Evolutionary conservation across 1,140 invertebrate genomes (phyloP).

Genomic region (Teleopsis dalmanni): DNA sequence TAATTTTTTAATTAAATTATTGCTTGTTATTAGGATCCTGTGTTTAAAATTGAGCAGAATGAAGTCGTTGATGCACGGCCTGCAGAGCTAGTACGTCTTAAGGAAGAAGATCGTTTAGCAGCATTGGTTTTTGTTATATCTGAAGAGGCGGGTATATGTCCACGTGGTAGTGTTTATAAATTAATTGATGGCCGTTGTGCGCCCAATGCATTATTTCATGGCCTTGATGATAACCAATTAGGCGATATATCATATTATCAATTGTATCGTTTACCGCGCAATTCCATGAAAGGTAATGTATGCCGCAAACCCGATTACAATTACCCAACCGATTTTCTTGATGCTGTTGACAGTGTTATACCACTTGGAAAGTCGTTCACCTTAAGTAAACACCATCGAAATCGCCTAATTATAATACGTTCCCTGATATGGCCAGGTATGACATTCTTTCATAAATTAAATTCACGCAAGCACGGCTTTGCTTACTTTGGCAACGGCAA

Average conservation of each 20-base stretch:
- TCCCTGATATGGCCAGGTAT: slow-evolving; percentile 69
- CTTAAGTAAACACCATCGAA: slow-evolving; percentile 50
- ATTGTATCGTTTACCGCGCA: slow-evolving; percentile 56
- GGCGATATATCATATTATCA: slow-evolving; percentile 58
- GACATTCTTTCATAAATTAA: slow-evolving; percentile 61
- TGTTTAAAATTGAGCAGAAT: slow-evolving; percentile 42
- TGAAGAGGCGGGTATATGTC: slow-evolving; percentile 60
- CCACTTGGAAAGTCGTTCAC: slow-evolving; percentile 28
- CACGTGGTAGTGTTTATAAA: slow-evolving; percentile 63
- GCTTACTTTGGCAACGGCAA: slow-evolving; percentile 65
- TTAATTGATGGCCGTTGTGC: slow-evolving; percentile 55
- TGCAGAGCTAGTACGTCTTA: slow-evolving; percentile 51
- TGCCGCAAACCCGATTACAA: slow-evolving; percentile 65
- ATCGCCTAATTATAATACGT: slow-evolving; percentile 53
- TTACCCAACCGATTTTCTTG: slow-evolving; percentile 68
- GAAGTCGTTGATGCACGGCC: slow-evolving; percentile 45
- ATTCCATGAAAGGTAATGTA: slow-evolving; percentile 65
- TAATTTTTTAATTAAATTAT: slow-evolving; percentile 1
- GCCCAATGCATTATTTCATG: slow-evolving; percentile 60
- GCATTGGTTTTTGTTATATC: slow-evolving; percentile 60
- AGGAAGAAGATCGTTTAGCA: slow-evolving; percentile 68
- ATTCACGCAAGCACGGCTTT: slow-evolving; percentile 58
- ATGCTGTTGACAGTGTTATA: slow-evolving; percentile 53
- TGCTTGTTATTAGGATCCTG: slow-evolving; percentile 27
- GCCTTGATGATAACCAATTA: slow-evolving; percentile 53